Percentiles rank a stretch among this genome's conserved stretches.
Conservation (phyloP, 2,113 vertebrate genomes). For the Otolemur garnettii region DNA sequence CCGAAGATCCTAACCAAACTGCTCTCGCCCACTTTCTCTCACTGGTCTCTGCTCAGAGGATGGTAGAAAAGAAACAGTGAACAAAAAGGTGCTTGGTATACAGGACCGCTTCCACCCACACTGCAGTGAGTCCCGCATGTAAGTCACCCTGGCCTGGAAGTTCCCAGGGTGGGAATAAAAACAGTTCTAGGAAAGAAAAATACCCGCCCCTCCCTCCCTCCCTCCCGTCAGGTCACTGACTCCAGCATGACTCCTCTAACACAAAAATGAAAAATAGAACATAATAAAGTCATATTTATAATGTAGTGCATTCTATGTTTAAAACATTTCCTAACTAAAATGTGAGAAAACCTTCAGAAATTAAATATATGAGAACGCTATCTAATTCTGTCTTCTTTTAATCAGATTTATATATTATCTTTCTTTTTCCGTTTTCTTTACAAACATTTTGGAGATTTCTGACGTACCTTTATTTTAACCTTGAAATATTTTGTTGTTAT, state of each 20-base stretch:
- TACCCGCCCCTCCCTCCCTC: background rate
- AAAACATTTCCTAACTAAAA: background rate
- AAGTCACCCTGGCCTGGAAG: background rate
- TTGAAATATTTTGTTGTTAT: background rate
- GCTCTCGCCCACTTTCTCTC: background rate
- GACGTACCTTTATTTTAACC: background rate
- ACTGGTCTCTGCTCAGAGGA: background rate
- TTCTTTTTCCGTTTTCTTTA: background rate
- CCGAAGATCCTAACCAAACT: background rate
- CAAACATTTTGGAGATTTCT: background rate
- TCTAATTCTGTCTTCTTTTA: slow-evolving; percentile 17
- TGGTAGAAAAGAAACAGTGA: background rate
- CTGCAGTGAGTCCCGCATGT: background rate
- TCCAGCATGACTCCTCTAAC: background rate
- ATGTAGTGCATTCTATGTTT: background rate
- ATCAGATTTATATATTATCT: background rate
- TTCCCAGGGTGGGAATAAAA: background rate
- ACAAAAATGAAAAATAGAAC: background rate
- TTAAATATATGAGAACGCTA: background rate
- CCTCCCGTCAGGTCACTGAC: background rate
- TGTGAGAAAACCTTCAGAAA: background rate
- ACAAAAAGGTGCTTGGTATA: background rate
- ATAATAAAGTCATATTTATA: background rate
- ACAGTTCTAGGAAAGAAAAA: background rate
- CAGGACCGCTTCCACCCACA: background rate